phyloP scores from a whole-genome alignment of 92 coral and sea anemone species.

The Heliopora coerulea region DNA sequence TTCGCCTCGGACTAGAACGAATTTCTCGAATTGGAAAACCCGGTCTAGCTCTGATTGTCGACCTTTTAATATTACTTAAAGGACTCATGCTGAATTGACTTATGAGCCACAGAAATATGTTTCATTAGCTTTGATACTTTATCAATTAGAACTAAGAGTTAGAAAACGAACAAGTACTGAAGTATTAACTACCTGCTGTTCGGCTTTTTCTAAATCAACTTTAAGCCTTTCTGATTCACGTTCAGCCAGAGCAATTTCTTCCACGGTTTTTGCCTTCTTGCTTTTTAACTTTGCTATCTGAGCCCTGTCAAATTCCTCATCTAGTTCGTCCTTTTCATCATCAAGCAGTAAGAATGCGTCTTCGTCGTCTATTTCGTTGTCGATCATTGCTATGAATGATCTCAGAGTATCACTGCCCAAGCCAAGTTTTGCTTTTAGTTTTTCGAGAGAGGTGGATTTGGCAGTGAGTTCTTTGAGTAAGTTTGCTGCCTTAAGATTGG shows the following conservation, averaged over 20 bases:
- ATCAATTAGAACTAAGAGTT: too few species aligned
- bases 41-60: too few species aligned
- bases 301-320: slow-evolving; percentile 92
- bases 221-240: slow-evolving; percentile 55
- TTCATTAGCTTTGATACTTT: too few species aligned
- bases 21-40: too few species aligned
- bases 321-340: slow-evolving; percentile 84
- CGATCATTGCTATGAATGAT: slow-evolving; percentile 89
- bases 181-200: slow-evolving; percentile 66
- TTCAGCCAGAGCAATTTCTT: slow-evolving; percentile 79
- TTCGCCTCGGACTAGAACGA: too few species aligned
- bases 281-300: slow-evolving; percentile 81
- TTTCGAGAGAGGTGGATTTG: slow-evolving; percentile 85
- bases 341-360: slow-evolving; percentile 77
- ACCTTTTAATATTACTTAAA: too few species aligned
- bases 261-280: slow-evolving; percentile 76
- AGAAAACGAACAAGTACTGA: too few species aligned
- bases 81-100: too few species aligned
- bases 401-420: slow-evolving; percentile 87
- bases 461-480: slow-evolving; percentile 80
- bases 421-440: slow-evolving; percentile 93
- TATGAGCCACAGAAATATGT: too few species aligned
- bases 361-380: slow-evolving; percentile 92
- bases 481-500: slow-evolving; percentile 69
- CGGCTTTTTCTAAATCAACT: slow-evolving; percentile 74